Evolutionary conservation across 2,113 vertebrate species (phyloP).

Genomic region (Leptocoma aspasia): DNA sequence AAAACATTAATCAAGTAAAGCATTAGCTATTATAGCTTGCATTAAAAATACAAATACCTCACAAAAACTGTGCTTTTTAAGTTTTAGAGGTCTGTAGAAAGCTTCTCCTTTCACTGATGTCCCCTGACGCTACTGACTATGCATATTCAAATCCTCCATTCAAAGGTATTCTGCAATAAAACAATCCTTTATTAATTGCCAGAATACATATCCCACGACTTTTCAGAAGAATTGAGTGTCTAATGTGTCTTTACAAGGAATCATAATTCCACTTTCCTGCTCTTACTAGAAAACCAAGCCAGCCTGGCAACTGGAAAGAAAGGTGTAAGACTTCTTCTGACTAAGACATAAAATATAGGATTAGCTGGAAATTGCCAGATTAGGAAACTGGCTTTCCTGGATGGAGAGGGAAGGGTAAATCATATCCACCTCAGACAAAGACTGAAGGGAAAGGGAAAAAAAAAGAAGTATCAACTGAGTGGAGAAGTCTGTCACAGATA

Average conservation of each 20-base stretch:
- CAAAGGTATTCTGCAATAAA: background rate
- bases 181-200: background rate
- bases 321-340: background rate
- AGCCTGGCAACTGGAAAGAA: background rate
- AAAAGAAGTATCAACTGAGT: background rate
- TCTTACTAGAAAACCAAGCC: background rate
- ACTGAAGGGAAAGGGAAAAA: background rate
- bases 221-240: background rate
- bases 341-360: background rate
- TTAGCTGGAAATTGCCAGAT: background rate
- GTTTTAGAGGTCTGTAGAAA: background rate
- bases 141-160: background rate
- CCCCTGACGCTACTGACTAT: background rate
- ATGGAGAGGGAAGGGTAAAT: background rate
- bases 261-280: background rate
- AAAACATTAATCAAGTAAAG: background rate
- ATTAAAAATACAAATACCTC: background rate
- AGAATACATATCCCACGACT: background rate
- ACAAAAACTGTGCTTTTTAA: background rate
- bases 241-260: background rate
- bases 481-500: background rate
- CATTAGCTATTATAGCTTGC: background rate
- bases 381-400: background rate
- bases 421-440: background rate
- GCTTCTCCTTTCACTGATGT: background rate